A percentile compares a stretch with the other conserved stretches of the same genome.
These are phyloP conservation scores for Gymnothorax reevesii DNA, from an alignment of 2,797 vertebrate genomes.

Conservation along the genomic window DNA sequence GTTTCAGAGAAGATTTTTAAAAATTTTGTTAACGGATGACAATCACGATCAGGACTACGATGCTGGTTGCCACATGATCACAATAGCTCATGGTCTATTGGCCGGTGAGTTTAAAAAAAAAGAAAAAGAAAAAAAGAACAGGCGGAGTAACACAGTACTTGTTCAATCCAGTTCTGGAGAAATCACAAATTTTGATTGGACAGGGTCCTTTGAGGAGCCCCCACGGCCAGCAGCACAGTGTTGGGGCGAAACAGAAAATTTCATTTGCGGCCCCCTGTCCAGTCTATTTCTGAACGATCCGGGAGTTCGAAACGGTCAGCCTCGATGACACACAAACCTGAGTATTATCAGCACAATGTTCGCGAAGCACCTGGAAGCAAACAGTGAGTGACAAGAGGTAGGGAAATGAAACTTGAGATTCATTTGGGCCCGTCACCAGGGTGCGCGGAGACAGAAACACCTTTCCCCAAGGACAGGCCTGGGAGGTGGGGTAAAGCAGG, in stretches of 20 bases:
- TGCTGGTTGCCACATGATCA: too few relatives aligned
- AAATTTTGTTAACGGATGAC: too few relatives aligned
- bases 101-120: not conserved
- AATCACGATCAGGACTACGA: too few relatives aligned
- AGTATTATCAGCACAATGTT: slow-evolving; percentile 40
- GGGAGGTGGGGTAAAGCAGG: slow-evolving; percentile 26
- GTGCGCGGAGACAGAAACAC: slow-evolving; percentile 62
- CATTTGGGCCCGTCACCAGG: slow-evolving; percentile 64
- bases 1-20: too few relatives aligned
- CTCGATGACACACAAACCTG: slow-evolving; percentile 43
- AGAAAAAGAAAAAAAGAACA: not conserved
- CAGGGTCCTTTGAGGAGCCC: slow-evolving; percentile 40
- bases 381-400: slow-evolving; percentile 37
- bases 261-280: slow-evolving; percentile 4
- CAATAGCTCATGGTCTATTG: too few relatives aligned
- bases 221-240: slow-evolving; percentile 39
- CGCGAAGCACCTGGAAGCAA: slow-evolving; percentile 30
- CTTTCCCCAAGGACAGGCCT: slow-evolving; percentile 39
- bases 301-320: slow-evolving; percentile 39
- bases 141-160: not conserved
- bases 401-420: slow-evolving; percentile 56
- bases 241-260: slow-evolving; percentile 20
- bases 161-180: not conserved
- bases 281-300: slow-evolving; percentile 35
- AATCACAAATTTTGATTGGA: not conserved